These are phyloP conservation scores for Corythoichthys intestinalis DNA, from an alignment of 2,113 vertebrate species.

Conservation along the genomic window DNA sequence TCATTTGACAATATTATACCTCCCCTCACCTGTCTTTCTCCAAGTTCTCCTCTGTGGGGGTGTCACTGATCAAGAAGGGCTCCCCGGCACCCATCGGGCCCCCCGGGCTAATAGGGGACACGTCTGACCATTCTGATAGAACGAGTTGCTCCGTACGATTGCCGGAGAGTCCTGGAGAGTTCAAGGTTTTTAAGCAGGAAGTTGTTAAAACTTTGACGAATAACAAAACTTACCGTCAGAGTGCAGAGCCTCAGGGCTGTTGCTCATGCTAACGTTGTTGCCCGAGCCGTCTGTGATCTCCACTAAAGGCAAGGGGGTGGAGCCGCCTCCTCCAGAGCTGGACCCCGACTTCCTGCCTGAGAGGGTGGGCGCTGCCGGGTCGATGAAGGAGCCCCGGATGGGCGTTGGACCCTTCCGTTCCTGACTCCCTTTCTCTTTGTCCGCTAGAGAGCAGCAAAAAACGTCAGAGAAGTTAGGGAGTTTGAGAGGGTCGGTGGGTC, in stretches of 20 bases:
- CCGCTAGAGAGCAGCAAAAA: slow-evolving; percentile 34
- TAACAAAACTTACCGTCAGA: slow-evolving; percentile 64
- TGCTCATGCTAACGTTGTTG: slow-evolving; percentile 39
- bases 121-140: slow-evolving; percentile 50
- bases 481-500: background rate
- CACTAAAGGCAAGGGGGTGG: slow-evolving; percentile 23
- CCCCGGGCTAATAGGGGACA: slow-evolving; percentile 42
- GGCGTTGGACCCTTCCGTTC: slow-evolving; percentile 42
- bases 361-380: slow-evolving; percentile 7
- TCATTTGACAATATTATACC: background rate
- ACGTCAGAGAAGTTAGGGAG: background rate
- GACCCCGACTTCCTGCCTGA: slow-evolving; percentile 40
- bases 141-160: slow-evolving; percentile 55
- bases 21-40: slow-evolving; percentile 80
- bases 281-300: slow-evolving; percentile 39
- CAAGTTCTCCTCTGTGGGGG: slow-evolving; percentile 66
- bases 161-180: slow-evolving; percentile 45
- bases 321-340: background rate
- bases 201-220: background rate
- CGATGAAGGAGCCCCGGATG: slow-evolving; percentile 23
- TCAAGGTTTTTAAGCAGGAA: background rate
- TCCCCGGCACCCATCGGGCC: slow-evolving; percentile 40
- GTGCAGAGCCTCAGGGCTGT: slow-evolving; percentile 60
- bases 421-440: slow-evolving; percentile 51
- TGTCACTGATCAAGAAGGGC: slow-evolving; percentile 47